phyloP scores from a whole-genome alignment of 2,113 vertebrate genomes.

The Rhodinocichla rosea region DNA sequence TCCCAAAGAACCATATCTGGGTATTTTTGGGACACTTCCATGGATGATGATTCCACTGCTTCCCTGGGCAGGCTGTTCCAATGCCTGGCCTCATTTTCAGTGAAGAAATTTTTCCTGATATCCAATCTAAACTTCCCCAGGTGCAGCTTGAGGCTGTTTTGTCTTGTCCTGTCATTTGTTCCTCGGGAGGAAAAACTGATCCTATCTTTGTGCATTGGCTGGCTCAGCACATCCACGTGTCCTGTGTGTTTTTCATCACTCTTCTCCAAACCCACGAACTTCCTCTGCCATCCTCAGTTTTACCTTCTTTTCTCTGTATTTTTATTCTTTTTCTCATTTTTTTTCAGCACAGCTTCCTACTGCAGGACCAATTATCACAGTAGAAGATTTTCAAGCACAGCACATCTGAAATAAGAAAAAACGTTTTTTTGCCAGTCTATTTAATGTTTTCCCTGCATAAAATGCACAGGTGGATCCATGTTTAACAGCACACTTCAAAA shows the following conservation, averaged over 20 bases:
- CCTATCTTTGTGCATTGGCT: background rate
- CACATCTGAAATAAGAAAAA: background rate
- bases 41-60: background rate
- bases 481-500: background rate
- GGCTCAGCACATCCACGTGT: rapidly evolving
- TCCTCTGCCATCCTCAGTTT: background rate
- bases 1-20: background rate
- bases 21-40: background rate
- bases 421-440: background rate
- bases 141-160: background rate
- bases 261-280: background rate
- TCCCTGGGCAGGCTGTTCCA: background rate
- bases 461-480: background rate
- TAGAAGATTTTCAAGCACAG: background rate
- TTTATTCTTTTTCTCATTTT: background rate
- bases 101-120: background rate
- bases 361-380: background rate
- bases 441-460: background rate
- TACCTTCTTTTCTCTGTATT: background rate
- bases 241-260: background rate
- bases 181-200: background rate
- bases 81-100: background rate
- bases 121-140: background rate
- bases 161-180: background rate
- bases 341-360: background rate